These are phyloP conservation scores for Erynnis tages DNA, from an alignment of 2,888 invertebrate genomes.

Conservation along the genomic window DNA sequence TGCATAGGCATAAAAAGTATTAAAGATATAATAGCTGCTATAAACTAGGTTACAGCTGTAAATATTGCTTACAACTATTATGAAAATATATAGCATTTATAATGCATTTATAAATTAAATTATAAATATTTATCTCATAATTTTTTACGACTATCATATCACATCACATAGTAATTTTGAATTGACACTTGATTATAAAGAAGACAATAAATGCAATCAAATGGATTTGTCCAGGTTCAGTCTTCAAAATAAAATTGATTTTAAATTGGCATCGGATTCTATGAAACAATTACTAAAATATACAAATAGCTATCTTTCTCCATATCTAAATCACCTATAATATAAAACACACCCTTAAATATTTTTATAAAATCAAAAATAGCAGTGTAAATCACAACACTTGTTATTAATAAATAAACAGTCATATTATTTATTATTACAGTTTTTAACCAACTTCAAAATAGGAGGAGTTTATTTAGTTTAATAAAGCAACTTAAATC, in stretches of 20 bases:
- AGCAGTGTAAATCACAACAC: too few relatives aligned
- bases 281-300: not conserved
- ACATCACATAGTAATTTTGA: conserved; percentile 39
- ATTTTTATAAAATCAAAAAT: too few relatives aligned
- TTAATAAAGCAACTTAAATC: too few relatives aligned
- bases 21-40: not conserved
- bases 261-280: conserved; percentile 3
- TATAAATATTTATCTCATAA: conserved; percentile 10
- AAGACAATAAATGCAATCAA: conserved; percentile 12
- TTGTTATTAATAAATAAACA: too few relatives aligned
- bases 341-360: too few relatives aligned
- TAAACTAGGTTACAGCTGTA: conserved; percentile 13
- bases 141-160: conserved; percentile 33
- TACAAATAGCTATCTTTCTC: too few relatives aligned
- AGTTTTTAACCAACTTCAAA: too few relatives aligned
- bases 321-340: too few relatives aligned
- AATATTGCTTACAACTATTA: conserved; percentile 17
- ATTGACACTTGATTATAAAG: conserved; percentile 9
- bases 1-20: too few relatives aligned
- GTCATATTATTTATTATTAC: too few relatives aligned
- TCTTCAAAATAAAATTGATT: conserved; percentile 1
- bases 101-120: conserved; percentile 44
- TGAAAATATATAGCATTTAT: conserved; percentile 45
- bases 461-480: too few relatives aligned
- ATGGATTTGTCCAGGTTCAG: not conserved